Evolutionary conservation across 1,140 invertebrate species (phyloP).

Genomic region (Chironomus tepperi): DNA sequence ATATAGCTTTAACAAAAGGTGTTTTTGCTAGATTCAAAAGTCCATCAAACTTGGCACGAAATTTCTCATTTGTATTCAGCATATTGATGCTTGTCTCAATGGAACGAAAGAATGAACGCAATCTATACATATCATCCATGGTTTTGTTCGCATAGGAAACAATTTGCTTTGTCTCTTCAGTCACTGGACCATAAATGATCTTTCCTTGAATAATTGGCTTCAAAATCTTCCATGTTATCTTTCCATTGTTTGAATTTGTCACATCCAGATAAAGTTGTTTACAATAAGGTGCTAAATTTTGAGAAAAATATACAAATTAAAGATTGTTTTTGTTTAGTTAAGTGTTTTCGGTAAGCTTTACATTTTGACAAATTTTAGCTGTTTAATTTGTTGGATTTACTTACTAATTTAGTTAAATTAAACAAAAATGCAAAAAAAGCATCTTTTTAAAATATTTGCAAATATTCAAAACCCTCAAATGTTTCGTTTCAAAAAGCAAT

Average conservation of each 20-base stretch:
- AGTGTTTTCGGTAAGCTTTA: neutral
- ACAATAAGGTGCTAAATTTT: constrained; percentile 49
- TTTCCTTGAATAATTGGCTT: constrained; percentile 55
- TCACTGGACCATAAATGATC: constrained; percentile 51
- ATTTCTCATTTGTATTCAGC: constrained; percentile 32
- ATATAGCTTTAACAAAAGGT: constrained; percentile 34
- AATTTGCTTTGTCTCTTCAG: constrained; percentile 41
- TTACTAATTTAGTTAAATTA: too few species aligned
- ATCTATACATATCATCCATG: constrained; percentile 46
- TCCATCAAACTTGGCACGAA: constrained; percentile 34
- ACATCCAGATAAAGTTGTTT: constrained; percentile 50
- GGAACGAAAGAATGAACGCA: constrained; percentile 31
- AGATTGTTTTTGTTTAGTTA: neutral
- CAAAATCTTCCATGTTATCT: constrained; percentile 56
- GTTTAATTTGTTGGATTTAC: too few species aligned
- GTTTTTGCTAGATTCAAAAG: constrained; percentile 36
- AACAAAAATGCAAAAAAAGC: too few species aligned
- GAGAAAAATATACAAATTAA: constrained; percentile 3
- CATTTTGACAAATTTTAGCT: neutral
- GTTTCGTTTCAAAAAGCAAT: constrained; percentile 12
- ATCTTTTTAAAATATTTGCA: too few species aligned
- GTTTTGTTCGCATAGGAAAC: constrained; percentile 49
- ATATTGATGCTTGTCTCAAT: constrained; percentile 31
- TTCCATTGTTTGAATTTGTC: constrained; percentile 48
- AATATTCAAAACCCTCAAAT: neutral